Conservation (phyloP, 2,797 vertebrate species). For the Calcarius lapponicus region DNA sequence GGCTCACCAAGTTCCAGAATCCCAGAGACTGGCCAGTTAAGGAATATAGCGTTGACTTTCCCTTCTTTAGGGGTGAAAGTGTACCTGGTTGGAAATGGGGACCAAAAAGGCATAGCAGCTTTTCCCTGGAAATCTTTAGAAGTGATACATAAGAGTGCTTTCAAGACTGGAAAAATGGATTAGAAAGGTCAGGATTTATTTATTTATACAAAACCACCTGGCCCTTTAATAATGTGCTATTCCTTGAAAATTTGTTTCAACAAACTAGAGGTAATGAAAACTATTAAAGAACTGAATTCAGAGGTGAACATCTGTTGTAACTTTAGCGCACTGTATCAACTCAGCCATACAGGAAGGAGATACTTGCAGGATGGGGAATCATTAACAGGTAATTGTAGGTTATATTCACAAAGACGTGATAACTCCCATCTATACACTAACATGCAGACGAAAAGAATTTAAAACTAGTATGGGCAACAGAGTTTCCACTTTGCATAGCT, state of each 20-base stretch:
- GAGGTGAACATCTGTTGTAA: not conserved
- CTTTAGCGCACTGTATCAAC: not conserved
- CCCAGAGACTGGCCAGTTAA: slow-evolving; percentile 85
- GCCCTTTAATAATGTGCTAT: not conserved
- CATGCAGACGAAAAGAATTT: not conserved
- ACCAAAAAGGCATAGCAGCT: not conserved
- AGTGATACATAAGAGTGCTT: not conserved
- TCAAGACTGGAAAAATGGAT: not conserved
- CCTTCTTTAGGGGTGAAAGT: slow-evolving; percentile 80
- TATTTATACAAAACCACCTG: not conserved
- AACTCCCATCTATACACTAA: not conserved
- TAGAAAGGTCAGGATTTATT: not conserved
- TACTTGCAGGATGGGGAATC: not conserved
- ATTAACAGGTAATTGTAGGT: not conserved
- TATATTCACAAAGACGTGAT: not conserved
- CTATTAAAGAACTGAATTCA: not conserved
- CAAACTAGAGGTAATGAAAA: not conserved
- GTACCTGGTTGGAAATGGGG: slow-evolving; percentile 82
- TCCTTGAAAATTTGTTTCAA: not conserved
- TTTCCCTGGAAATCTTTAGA: not conserved
- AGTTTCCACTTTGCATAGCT: not conserved
- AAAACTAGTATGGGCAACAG: fast-evolving
- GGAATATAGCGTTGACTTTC: slow-evolving; percentile 84
- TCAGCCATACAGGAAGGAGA: not conserved
- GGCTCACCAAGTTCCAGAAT: slow-evolving; percentile 83